These are phyloP conservation scores for Yasuhikotakia modesta DNA, from an alignment of 2,797 vertebrate genomes.

Conservation along the genomic window DNA sequence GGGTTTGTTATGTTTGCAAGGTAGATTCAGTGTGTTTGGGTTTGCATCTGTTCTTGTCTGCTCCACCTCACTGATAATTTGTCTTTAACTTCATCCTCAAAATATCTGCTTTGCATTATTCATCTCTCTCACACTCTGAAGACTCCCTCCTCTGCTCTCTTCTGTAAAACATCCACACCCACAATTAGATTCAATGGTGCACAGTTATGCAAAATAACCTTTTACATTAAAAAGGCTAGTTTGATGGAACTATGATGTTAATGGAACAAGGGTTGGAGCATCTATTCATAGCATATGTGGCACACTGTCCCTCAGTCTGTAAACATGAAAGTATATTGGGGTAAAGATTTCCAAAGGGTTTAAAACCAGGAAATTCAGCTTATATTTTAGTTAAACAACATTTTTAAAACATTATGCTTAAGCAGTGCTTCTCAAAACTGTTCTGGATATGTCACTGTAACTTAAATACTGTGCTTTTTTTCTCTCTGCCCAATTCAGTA, in stretches of 20 bases:
- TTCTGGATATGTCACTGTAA: too few relatives aligned
- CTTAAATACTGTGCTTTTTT: too few relatives aligned
- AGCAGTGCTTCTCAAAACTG: too few relatives aligned
- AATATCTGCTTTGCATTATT: slow-evolving; percentile 49
- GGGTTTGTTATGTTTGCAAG: slow-evolving; percentile 34
- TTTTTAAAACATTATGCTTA: too few relatives aligned
- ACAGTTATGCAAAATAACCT: neutral
- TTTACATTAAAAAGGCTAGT: neutral
- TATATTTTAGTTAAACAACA: too few relatives aligned
- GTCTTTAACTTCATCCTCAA: slow-evolving; percentile 51
- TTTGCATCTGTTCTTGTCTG: slow-evolving; percentile 39
- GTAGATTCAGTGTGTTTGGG: slow-evolving; percentile 37
- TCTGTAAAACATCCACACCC: slow-evolving; percentile 5
- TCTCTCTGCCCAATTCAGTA: too few relatives aligned
- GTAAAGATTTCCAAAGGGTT: neutral
- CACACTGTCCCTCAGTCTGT: neutral
- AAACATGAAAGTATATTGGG: neutral
- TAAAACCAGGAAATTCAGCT: too few relatives aligned
- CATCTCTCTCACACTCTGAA: slow-evolving; percentile 11
- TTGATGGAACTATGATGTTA: neutral
- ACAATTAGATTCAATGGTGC: neutral
- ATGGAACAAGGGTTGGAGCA: neutral
- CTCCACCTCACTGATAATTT: slow-evolving; percentile 38
- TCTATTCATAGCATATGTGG: neutral
- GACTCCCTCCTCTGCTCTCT: slow-evolving; percentile 8